A percentile compares a stretch with the other conserved stretches of the same genome.
These are phyloP conservation scores for Uloborus plumipes DNA, from an alignment of 2,888 invertebrate genomes.

Conservation along the genomic window DNA sequence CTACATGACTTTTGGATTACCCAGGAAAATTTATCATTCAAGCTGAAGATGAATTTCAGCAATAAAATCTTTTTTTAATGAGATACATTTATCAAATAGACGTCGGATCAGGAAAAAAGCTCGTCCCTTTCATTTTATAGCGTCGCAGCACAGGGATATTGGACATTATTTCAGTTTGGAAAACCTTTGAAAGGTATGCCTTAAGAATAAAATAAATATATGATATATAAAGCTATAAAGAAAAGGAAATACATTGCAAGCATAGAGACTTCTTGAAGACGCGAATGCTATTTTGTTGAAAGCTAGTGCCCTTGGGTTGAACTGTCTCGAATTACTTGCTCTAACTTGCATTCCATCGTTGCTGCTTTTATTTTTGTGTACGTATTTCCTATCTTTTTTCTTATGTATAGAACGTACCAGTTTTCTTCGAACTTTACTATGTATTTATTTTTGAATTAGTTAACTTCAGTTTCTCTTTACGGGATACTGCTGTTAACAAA, in stretches of 20 bases:
- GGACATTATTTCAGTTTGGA: neutral
- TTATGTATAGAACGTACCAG: neutral
- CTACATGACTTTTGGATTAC: too few species aligned
- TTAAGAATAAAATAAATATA: slow-evolving; percentile 33
- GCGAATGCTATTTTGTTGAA: slow-evolving; percentile 51
- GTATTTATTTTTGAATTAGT: too few species aligned
- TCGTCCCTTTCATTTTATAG: too few species aligned
- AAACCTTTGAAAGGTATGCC: slow-evolving; percentile 9
- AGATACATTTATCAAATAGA: too few species aligned
- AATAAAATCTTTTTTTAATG: too few species aligned
- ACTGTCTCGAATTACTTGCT: slow-evolving; percentile 33
- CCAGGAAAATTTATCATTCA: too few species aligned
- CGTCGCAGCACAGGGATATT: neutral
- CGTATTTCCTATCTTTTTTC: slow-evolving; percentile 4
- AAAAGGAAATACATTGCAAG: slow-evolving; percentile 10
- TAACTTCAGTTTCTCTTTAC: too few species aligned
- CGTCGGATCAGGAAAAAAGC: too few species aligned
- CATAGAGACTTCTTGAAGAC: slow-evolving; percentile 24
- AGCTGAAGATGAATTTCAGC: too few species aligned
- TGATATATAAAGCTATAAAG: slow-evolving; percentile 43
- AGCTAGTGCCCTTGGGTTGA: slow-evolving; percentile 39
- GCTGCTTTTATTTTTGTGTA: slow-evolving; percentile 15
- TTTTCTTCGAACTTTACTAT: too few species aligned
- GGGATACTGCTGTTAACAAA: too few species aligned
- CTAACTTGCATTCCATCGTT: slow-evolving; percentile 13